Base-by-base conservation (phyloP, 2,888 invertebrate genomes). In the Prosapia bicincta region DNA sequence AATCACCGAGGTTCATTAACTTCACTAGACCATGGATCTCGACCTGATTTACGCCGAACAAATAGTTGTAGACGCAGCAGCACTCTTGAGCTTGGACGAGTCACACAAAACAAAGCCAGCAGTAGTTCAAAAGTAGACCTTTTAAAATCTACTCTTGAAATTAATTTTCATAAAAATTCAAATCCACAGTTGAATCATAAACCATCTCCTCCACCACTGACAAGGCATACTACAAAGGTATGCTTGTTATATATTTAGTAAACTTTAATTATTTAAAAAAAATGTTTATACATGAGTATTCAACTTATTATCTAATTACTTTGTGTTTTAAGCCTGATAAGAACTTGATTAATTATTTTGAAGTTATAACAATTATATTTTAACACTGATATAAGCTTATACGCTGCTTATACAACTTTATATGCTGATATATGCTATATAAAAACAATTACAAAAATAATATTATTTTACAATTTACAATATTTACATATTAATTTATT, bases 1-100 rank as follows among this genome's bases (percentile, higher is more conserved):
- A 93, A 93, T 83, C 92, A 92, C 79, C 88, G 93, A 75, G 93
- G 93, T 68, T 93, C 93, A 30, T 84, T 93, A 69, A 89, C 92
- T 78, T 93, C 93, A 0, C 83, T 93, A 80, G 91, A 92, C 0
- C 67, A 65, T n/a, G 74, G 76, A 26, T 76, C 74, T 2, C 72
- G 77, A 66, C 24, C 77, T 70, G 80, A 79, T 23, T 70, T 78
- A 66, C 75, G 78, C 10, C 32, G 77, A 20, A 74, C 74, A 26
- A 74, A 69, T n/a, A 78, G 79, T 24, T 80, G 80, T 66, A 67
- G 81, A 65, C 78, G 81, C 24, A 79, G 80, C 72, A 81, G 81
- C 43, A 78, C 77, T 26, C 66, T 76, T 32, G 81, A 81, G 67
- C 43, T 78, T 26, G 76, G 79, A 3, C 75, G 76, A 74, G 54